Evolutionary conservation across 2,797 vertebrate species (phyloP), one percentile per base, ranked within the genome.

Genomic region (Enteromius unitaeniatus): DNA sequence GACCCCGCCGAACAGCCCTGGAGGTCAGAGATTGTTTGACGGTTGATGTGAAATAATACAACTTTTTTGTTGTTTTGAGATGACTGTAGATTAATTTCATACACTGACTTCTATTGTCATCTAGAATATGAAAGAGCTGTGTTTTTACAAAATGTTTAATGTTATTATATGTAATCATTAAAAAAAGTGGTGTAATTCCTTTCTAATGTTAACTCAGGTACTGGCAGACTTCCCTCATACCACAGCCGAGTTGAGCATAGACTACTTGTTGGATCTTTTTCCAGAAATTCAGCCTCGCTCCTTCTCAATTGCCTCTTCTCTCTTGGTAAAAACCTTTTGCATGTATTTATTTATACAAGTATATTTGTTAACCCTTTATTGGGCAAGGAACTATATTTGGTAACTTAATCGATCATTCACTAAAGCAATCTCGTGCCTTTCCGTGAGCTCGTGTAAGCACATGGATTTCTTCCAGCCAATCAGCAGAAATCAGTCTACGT

Each of bases 221-320:
- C 84, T 99, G 17, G 86, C 91, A 34, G 98, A 99, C 89, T 99
- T 99, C 84, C 97, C 97, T 2, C 94, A 96, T 42, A 97, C 97
- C 0, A 95, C 96, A 0, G 89, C 94, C 1, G 91, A 94, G 34
- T 70, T 99, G 21, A 94, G 92, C 2, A 91, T 89, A 0, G 94
- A 97, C 86, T 95, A 97, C 79, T 94, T 99, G 70, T 88, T 98
- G 42, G 98, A 99, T 83, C 95, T 99, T 37, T 95, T 99, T 88
- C 97, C 98, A 0, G 93, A 91, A 85, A 97, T 99, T 88, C 96
- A 97, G 82, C 96, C 98, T 0, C 96, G 98, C 0, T 96, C 97
- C 1, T 99, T 99, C 90, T 99, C 98, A 88, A 98, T 99, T 0
- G 96, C 97, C 55, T 98, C 97, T 37, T 98, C 98, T 0, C 47